Conservation (phyloP, 2,888 invertebrate genomes). For the Drosophila kokeensis region DNA sequence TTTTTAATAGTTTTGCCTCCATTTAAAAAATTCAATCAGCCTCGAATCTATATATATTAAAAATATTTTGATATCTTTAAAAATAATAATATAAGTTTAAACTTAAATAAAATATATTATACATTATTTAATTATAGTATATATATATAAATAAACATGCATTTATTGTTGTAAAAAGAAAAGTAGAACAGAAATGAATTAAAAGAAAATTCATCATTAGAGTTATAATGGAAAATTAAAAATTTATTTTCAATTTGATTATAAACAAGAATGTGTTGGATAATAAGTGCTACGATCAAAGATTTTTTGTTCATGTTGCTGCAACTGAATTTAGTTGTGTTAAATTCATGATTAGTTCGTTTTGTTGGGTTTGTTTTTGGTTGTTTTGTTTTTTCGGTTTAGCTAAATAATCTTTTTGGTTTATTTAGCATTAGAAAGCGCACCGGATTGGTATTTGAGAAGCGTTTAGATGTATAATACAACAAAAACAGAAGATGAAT, state of each 20-base stretch:
- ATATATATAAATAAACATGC: constrained; percentile 49
- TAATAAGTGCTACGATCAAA: constrained; percentile 51
- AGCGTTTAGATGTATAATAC: constrained; percentile 55
- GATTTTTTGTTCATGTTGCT: constrained; percentile 57
- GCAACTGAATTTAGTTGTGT: constrained; percentile 63
- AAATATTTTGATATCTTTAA: background rate
- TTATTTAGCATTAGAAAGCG: constrained; percentile 70
- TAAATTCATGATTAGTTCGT: constrained; percentile 58
- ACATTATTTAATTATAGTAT: background rate
- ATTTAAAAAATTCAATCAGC: background rate
- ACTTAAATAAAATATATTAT: constrained; percentile 9
- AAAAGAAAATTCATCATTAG: constrained; percentile 55
- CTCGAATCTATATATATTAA: background rate
- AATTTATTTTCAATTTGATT: constrained; percentile 72
- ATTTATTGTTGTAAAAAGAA: constrained; percentile 11
- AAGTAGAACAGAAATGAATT: constrained; percentile 10
- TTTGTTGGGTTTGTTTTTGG: constrained; percentile 18
- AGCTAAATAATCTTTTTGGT: constrained; percentile 47
- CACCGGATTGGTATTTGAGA: constrained; percentile 47
- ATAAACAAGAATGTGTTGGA: constrained; percentile 55
- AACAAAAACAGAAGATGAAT: constrained; percentile 43
- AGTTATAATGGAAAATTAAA: constrained; percentile 54
- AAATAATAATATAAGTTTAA: constrained; percentile 1
- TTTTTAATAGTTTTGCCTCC: background rate
- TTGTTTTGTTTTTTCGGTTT: constrained; percentile 8